Base-by-base conservation (phyloP, 2,888 invertebrate genomes). In the Calliopum simillimum region DNA sequence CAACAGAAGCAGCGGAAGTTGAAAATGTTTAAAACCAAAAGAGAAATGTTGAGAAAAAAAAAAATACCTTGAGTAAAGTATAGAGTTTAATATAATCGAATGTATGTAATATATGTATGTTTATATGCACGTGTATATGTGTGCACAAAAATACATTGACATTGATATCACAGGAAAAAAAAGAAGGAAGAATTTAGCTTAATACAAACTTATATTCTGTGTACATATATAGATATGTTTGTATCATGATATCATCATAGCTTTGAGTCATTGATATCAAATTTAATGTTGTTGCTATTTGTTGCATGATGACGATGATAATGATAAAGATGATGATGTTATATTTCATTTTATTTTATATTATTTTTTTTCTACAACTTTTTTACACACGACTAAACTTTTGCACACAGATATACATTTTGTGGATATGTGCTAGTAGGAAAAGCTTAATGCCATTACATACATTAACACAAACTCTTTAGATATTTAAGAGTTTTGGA, bases 1-100 rank as follows among this genome's bases (percentile, higher is more conserved):
- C 33, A 33, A 33, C 5, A 33, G 8, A 5, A 4, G 8, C 33
- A 33, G 8, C 33, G 33, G 33, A 33, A 33, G 33, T 33, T 33
- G 33, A 33, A 4, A 33, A 33, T 8, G 5, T 3, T 8, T 8
- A 5, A 33, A 33, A 33, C 33, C 33, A 33, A 33, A 33, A 33
- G 33, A 33, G 8, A 80, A 79, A 44, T 49, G 68, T n/a, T n/a
- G n/a, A n/a, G n/a, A n/a, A n/a, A 59, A 74, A 61, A 71, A 62
- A 71, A 71, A 71, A 75, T 69, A 19, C 19, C 51, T 51, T 51
- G 8, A 33, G 33, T 33, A 33, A 33, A 69, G 64, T 72, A 75
- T 75, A 71, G 73, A 77, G 70, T 78, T 73, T 77, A 78, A 77
- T 79, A 80, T n/a, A n/a, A n/a, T n/a, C n/a, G n/a, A n/a, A n/a